A percentile compares a stretch with the other conserved stretches of the same genome.
Conservation (phyloP, 1,140 invertebrate species). For the Drosophila equinoxialis region DNA sequence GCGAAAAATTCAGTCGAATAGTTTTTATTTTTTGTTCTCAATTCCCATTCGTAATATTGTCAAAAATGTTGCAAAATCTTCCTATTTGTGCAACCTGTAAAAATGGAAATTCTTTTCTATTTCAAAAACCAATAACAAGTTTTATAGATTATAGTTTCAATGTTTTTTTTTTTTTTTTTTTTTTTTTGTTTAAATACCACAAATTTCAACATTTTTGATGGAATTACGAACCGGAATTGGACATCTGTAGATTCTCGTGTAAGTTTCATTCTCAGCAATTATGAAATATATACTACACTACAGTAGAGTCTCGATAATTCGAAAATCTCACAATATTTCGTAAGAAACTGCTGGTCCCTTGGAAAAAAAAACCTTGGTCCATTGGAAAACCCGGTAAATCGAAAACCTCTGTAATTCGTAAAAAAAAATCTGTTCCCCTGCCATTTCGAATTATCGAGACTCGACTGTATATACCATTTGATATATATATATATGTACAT, state of each 20-base stretch:
- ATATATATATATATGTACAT: constrained; percentile 24
- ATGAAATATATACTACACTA: constrained; percentile 50
- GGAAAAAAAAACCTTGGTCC: too few species aligned
- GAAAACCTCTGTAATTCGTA: too few species aligned
- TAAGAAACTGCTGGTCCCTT: too few species aligned
- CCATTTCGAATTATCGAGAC: too few species aligned
- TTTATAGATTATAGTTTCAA: background rate
- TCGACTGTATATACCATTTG: constrained; percentile 6
- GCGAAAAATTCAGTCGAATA: background rate
- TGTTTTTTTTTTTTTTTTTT: background rate
- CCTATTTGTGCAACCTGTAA: background rate
- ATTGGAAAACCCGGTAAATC: too few species aligned
- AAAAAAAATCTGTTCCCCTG: too few species aligned
- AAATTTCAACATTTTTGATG: background rate
- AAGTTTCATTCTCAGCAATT: constrained; percentile 47
- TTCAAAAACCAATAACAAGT: background rate
- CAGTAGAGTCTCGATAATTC: too few species aligned
- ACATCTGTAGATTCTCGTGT: constrained; percentile 11
- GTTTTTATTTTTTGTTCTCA: background rate
- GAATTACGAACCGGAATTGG: constrained; percentile 6
- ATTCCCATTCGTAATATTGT: background rate
- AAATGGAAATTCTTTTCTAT: background rate
- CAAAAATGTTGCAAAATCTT: background rate
- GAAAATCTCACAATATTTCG: too few species aligned
- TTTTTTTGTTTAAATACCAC: background rate